Evolutionary conservation across 2,113 vertebrate species (phyloP).

Genomic region (Mastomys natalensis): DNA sequence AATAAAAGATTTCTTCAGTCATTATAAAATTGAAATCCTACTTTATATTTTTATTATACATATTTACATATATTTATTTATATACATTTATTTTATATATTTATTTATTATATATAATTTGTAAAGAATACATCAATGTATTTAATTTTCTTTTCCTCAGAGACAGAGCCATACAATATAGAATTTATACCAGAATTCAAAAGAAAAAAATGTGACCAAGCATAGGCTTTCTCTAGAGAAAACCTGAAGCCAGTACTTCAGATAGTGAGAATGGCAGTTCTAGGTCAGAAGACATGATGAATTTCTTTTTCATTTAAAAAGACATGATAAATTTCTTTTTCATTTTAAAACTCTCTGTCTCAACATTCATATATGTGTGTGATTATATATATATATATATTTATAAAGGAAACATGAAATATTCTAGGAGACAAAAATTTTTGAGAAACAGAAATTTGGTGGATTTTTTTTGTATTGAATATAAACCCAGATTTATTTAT

Average conservation of each 20-base stretch:
- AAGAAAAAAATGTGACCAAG: background rate
- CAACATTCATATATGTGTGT: background rate
- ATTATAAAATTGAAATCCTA: background rate
- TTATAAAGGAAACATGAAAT: conserved; percentile 3
- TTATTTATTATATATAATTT: background rate
- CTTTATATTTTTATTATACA: background rate
- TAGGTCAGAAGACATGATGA: background rate
- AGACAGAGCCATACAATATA: background rate
- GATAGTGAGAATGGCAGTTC: background rate
- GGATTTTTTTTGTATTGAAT: conserved; percentile 9
- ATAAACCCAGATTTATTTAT: conserved; percentile 19
- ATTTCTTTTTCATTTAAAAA: background rate
- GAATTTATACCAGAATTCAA: background rate
- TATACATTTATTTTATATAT: background rate
- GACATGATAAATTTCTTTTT: background rate
- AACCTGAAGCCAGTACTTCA: background rate
- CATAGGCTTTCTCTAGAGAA: background rate
- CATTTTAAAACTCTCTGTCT: background rate
- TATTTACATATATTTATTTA: background rate
- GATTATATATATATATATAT: background rate
- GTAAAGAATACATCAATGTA: background rate
- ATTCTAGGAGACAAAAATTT: background rate
- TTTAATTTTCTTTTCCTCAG: conserved; percentile 2
- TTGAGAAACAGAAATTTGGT: conserved; percentile 19
- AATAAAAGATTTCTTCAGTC: background rate